Base-by-base conservation (phyloP, 2,797 vertebrate genomes). In the Caiman crocodilus region DNA sequence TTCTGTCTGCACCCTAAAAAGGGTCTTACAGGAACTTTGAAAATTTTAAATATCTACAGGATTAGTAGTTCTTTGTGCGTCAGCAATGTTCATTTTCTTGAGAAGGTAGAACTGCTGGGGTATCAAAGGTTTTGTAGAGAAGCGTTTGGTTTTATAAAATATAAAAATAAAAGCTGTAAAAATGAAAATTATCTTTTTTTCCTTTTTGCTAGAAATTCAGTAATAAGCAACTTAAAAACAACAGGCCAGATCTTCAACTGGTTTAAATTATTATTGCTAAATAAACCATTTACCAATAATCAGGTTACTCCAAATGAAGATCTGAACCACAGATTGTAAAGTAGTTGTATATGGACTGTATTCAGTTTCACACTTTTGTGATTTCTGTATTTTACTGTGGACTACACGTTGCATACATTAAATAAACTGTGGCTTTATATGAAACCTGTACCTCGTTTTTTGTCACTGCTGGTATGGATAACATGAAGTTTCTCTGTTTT, bases 401-500 rank as follows among this genome's bases (percentile, higher is more conserved):
- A 50, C 64, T 78, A 23, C 20, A 56, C 20, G 3, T 30, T 64
- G 28, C 55, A 50, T 79, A 10, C 14, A 30, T 26, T 76, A 16
- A 32, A 85, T 50, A 78, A 32, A 17, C 61, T 17, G 7, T 42
- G 12, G 6, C 28, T 85, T 76, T 87, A 3, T 64, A 35, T 89
- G 56, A n/a, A 91, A 89, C 42, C 42, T 50, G 23, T 88, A 50
- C 30, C 60, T 87, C 90, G 71, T 35, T 60, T 63, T 35, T 6
- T 81, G 42, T 78, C 85, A 42, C 64, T 92, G 91, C 92, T 82
- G 12, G 2, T 75, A 14, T 88, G 50, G 57, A 12, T 95, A 93
- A 96, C 56, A 20, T 84, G 61, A 80, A 81, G 14, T 90, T 88
- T 10, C 79, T 96, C 92, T 96, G 55, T 93, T 96, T 67, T 50